Evolutionary conservation across 2,113 vertebrate species (phyloP).

Genomic region (Notechis scutatus): DNA sequence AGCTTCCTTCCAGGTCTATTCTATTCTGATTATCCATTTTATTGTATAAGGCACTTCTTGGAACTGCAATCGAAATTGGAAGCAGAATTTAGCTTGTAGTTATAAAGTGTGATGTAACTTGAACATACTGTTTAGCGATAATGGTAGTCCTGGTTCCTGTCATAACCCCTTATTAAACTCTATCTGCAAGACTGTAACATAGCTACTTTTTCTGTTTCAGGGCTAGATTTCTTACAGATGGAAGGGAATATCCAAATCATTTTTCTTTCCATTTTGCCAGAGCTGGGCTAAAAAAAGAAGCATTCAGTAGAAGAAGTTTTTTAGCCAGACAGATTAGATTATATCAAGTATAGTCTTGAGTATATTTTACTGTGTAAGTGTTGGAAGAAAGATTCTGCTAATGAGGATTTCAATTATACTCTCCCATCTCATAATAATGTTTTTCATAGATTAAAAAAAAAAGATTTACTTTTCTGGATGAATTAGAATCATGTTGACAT

Average conservation of each 20-base stretch:
- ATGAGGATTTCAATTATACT: neutral
- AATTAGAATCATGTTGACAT: neutral
- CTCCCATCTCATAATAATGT: neutral
- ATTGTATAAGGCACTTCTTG: neutral
- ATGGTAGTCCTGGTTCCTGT: neutral
- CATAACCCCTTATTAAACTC: neutral
- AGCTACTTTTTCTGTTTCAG: neutral
- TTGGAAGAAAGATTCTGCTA: neutral
- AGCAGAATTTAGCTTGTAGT: neutral
- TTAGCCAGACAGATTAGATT: neutral
- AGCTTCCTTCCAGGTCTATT: no score
- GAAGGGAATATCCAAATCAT: neutral
- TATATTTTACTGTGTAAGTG: neutral
- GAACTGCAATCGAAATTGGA: neutral
- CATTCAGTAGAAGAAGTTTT: neutral
- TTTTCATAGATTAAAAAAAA: neutral
- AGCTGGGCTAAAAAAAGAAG: neutral
- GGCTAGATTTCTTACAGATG: neutral
- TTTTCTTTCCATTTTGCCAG: neutral
- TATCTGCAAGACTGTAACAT: neutral
- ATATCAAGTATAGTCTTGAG: neutral
- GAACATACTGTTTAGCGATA: neutral
- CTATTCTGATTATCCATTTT: neutral
- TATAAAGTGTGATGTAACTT: neutral
- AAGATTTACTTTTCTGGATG: neutral